Percentiles rank a stretch among this genome's conserved stretches.
Conservation (phyloP, 2,888 invertebrate genomes). For the Caenorhabditis sp. region DNA sequence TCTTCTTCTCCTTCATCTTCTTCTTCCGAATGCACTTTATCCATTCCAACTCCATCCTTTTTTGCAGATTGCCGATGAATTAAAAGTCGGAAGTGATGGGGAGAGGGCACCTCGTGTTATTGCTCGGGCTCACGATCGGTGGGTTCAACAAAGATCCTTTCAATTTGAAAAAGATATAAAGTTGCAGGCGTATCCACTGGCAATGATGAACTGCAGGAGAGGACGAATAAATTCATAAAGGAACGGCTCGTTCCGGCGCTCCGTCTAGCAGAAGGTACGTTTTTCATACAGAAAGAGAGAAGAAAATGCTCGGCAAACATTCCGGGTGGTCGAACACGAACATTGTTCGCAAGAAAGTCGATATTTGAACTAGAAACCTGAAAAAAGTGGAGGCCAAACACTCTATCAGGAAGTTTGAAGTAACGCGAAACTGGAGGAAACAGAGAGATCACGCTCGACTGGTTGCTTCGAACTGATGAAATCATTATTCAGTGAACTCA, state of each 20-base stretch:
- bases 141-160: background rate
- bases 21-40: background rate
- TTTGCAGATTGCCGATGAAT: slow-evolving; percentile 29
- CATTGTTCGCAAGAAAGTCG: background rate
- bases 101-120: slow-evolving; percentile 23
- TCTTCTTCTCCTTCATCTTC: slow-evolving; percentile 8
- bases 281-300: background rate
- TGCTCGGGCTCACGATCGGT: background rate
- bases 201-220: background rate
- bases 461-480: too few relatives aligned
- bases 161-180: too few relatives aligned
- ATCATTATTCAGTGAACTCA: too few relatives aligned
- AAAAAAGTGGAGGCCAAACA: too few relatives aligned
- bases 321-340: slow-evolving; percentile 14
- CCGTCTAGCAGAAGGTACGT: background rate
- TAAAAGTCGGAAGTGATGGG: slow-evolving; percentile 27
- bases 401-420: too few relatives aligned
- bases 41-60: background rate
- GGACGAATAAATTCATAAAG: slow-evolving; percentile 1
- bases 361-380: too few relatives aligned
- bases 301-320: background rate
- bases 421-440: too few relatives aligned
- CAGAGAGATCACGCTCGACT: too few relatives aligned
- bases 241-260: slow-evolving; percentile 14
- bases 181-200: slow-evolving; percentile 11